Conservation (phyloP, 1,140 invertebrate species). For the Apis laboriosa region DNA sequence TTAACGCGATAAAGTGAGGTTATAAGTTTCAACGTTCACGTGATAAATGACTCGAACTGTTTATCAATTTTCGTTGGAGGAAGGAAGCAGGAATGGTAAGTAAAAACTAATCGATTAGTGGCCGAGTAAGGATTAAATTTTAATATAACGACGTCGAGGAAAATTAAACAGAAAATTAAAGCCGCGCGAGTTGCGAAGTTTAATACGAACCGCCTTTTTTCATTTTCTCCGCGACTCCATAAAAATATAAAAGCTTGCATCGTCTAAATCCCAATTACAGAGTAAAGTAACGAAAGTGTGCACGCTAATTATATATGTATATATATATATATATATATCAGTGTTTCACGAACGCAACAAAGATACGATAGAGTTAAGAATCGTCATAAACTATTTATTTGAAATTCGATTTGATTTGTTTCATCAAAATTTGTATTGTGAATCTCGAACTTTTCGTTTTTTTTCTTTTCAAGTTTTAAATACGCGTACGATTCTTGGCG, state of each 20-base stretch:
- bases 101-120: neutral
- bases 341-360: no score
- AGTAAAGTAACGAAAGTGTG: neutral
- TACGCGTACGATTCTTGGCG: no score
- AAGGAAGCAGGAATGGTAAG: neutral
- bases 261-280: neutral
- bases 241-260: constrained; percentile 1
- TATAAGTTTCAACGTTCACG: neutral
- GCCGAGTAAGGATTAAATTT: neutral
- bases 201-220: constrained; percentile 8
- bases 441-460: no score
- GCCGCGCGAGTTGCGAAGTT: neutral
- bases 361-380: neutral
- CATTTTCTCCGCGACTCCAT: neutral
- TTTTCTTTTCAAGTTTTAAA: no score
- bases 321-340: no score
- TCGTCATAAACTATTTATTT: neutral
- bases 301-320: neutral
- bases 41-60: neutral
- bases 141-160: neutral
- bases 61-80: neutral
- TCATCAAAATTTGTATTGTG: no score
- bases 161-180: constrained; percentile 13
- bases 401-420: no score
- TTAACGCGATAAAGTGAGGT: neutral